A percentile compares a stretch with the other conserved stretches of the same genome.
Conservation (phyloP, 2,797 vertebrate genomes). For the Todus mexicanus region DNA sequence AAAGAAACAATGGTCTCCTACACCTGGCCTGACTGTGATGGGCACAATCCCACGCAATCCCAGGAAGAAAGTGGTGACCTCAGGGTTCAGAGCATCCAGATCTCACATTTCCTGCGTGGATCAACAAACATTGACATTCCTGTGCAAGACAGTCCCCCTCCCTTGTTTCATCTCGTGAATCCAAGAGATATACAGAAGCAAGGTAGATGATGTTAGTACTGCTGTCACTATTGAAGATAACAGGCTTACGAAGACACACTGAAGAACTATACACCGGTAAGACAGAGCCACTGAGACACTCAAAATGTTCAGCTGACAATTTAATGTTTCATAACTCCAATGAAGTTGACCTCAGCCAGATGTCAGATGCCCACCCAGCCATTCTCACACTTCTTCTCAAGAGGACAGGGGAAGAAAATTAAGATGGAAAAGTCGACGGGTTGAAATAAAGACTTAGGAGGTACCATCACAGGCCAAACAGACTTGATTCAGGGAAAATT, state of each 20-base stretch:
- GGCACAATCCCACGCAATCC: fast-evolving
- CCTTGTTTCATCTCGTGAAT: not conserved
- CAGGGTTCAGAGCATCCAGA: not conserved
- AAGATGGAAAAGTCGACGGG: not conserved
- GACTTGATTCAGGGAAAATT: not conserved
- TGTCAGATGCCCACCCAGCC: not conserved
- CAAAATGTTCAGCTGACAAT: not conserved
- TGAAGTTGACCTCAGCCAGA: not conserved
- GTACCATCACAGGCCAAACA: fast-evolving
- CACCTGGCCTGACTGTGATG: not conserved
- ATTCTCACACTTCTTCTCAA: not conserved
- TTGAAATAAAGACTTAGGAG: not conserved
- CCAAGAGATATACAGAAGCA: not conserved
- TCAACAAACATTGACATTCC: not conserved
- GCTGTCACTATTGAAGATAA: not conserved
- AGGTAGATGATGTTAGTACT: not conserved
- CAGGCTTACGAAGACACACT: not conserved
- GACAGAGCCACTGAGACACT: not conserved
- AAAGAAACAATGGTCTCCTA: not conserved
- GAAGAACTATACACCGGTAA: not conserved
- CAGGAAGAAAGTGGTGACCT: not conserved
- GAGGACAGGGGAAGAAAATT: not conserved
- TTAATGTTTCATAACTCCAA: not conserved
- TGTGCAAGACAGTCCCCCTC: not conserved
- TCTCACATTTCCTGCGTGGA: not conserved